These are phyloP conservation scores for Lottia gigantea DNA, from an alignment of 2,888 invertebrate species.

Conservation along the genomic window DNA sequence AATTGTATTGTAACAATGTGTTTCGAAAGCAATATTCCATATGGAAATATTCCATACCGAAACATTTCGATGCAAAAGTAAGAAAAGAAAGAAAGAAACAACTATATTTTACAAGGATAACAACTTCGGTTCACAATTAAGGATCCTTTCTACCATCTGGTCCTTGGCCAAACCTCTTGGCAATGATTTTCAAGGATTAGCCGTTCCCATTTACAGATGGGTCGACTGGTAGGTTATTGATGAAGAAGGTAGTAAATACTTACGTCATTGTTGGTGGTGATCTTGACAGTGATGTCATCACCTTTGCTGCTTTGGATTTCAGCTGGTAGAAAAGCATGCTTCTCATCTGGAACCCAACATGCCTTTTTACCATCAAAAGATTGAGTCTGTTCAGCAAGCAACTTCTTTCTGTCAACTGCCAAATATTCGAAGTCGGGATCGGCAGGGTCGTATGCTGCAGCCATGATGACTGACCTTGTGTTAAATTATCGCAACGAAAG, in stretches of 20 bases:
- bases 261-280: conserved; percentile 74
- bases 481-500: conserved; percentile 4
- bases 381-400: conserved; percentile 60
- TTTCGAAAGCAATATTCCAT: too few species aligned
- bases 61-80: too few species aligned
- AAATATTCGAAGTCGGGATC: conserved; percentile 66
- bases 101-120: too few species aligned
- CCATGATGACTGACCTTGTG: conserved; percentile 18
- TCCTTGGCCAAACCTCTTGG: too few species aligned
- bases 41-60: too few species aligned
- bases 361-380: conserved; percentile 82
- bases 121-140: too few species aligned
- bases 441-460: conserved; percentile 30
- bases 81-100: too few species aligned
- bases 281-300: conserved; percentile 92
- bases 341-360: conserved; percentile 98
- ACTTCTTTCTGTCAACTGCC: conserved; percentile 63
- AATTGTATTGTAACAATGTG: too few species aligned
- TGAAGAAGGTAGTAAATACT: conserved; percentile 18
- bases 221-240: too few species aligned
- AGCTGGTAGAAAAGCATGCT: conserved; percentile 96
- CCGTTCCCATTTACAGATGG: too few species aligned
- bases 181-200: too few species aligned
- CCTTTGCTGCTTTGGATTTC: conserved; percentile 99
- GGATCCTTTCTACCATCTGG: too few species aligned